phyloP scores from a whole-genome alignment of 2,888 invertebrate species.

The Tenthredo notha region DNA sequence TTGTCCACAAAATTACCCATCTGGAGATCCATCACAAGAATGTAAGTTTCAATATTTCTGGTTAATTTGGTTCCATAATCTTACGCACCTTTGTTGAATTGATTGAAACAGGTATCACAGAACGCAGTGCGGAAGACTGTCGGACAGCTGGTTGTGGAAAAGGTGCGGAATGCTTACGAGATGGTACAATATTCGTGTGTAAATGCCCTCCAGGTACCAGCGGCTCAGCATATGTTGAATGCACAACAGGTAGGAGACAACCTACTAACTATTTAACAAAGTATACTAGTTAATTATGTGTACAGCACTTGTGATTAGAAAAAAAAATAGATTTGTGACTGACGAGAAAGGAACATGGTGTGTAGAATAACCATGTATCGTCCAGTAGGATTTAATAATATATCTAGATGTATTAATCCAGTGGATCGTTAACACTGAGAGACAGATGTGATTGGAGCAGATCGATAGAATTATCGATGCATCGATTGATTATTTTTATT shows the following conservation, averaged over 20 bases:
- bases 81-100: conserved; percentile 48
- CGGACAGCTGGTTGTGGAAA: conserved; percentile 91
- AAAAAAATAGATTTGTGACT: conserved; percentile 63
- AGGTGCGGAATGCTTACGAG: conserved; percentile 92
- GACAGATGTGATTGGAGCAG: conserved; percentile 78
- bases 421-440: conserved; percentile 76
- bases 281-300: conserved; percentile 70
- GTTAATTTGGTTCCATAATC: conserved; percentile 31
- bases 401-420: conserved; percentile 71
- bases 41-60: conserved; percentile 84
- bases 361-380: conserved; percentile 76
- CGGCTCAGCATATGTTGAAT: conserved; percentile 87
- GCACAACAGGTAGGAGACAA: conserved; percentile 82
- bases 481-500: conserved; percentile 37
- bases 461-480: conserved; percentile 58
- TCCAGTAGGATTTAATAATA: conserved; percentile 71
- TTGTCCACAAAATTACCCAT: conserved; percentile 90
- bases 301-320: conserved; percentile 77
- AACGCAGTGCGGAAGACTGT: conserved; percentile 86
- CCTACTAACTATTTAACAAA: conserved; percentile 71
- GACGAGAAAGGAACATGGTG: conserved; percentile 71
- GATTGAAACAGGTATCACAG: conserved; percentile 80
- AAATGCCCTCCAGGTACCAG: conserved; percentile 88
- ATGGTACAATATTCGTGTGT: conserved; percentile 91
- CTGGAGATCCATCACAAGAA: conserved; percentile 91